Base-by-base conservation (phyloP, 2,888 invertebrate genomes). In the Micoletzkya japonica region DNA sequence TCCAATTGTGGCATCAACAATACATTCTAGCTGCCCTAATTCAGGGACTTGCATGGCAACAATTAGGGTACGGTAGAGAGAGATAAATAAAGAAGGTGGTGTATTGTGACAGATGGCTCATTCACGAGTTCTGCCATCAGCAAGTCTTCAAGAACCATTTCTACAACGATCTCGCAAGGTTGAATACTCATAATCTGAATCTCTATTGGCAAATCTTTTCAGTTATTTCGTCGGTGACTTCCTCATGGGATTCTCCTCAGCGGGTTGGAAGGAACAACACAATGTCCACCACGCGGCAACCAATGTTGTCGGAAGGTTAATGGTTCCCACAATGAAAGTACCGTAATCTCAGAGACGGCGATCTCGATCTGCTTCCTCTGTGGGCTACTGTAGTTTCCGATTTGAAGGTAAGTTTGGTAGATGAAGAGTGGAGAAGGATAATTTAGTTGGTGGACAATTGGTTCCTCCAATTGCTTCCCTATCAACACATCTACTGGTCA, bases 21-120 rank as follows among this genome's bases (percentile, higher is more conserved):
- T 84, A 82, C 72, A 54, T 84, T 2, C 64, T 74, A 2, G 77
- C 84, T 4, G 84, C 84, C 3, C 69, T 84, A 57, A 63, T 81
- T 39, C 80, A 82, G 83, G 84, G 84, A 10, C 72, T 84, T 54
- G 80, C 83, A 4, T 84, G 84, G 84, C 84, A 84, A 57, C 84
- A 84, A 37, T 71, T 82, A 24, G 83, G 81, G 63, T 64, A 64
- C 63, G 34, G 52, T 52, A 64, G 30, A 32, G 30, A 39, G 30
- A 4, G 49, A 68, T 52, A 20, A 44, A 52, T 32, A n/a, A n/a
- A n/a, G n/a, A n/a, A n/a, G n/a, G n/a, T n/a, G n/a, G n/a, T n/a
- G n/a, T n/a, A n/a, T n/a, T 20, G 10, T 44, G 10, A 30, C 67
- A 57, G 56, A 26, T 80, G 80, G 81, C 76, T 76, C 76, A 74